phyloP scores from a whole-genome alignment of 2,113 vertebrate genomes.

The Falcunculus frontatus region DNA sequence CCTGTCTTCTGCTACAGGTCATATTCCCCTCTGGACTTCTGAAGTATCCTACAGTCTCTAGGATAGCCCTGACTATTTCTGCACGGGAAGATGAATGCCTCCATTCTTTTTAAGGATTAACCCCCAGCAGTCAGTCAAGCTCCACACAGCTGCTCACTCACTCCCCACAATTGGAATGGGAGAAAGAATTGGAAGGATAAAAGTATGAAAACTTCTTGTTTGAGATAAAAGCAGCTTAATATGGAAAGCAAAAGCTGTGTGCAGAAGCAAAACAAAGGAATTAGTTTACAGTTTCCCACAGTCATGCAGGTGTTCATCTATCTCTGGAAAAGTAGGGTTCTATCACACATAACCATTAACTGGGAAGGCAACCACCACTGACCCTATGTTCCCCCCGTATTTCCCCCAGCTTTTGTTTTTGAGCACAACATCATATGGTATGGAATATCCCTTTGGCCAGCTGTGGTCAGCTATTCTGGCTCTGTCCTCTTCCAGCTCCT shows the following conservation, averaged over 20 bases:
- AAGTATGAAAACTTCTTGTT: not conserved
- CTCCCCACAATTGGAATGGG: accelerated
- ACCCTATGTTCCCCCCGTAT: not conserved
- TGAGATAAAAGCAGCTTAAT: not conserved
- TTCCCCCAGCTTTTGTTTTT: not conserved
- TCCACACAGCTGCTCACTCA: not conserved
- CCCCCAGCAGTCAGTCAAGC: not conserved
- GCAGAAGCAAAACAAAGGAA: not conserved
- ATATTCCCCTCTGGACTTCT: not conserved
- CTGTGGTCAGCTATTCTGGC: not conserved
- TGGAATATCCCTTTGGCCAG: not conserved
- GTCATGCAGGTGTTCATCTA: not conserved
- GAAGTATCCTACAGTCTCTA: not conserved
- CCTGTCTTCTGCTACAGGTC: not conserved
- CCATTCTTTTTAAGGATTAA: not conserved
- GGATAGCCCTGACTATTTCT: not conserved
- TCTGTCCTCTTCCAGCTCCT: not conserved
- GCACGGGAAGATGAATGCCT: not conserved
- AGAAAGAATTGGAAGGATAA: not conserved
- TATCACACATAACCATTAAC: accelerated
- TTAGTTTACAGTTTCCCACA: accelerated
- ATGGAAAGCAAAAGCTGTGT: not conserved
- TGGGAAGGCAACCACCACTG: not conserved
- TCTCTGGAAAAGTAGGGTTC: not conserved
- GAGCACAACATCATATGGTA: not conserved